Percentiles rank a stretch among this genome's conserved stretches.
Conservation (phyloP, 2,888 invertebrate species). For the Apoderus coryli region DNA sequence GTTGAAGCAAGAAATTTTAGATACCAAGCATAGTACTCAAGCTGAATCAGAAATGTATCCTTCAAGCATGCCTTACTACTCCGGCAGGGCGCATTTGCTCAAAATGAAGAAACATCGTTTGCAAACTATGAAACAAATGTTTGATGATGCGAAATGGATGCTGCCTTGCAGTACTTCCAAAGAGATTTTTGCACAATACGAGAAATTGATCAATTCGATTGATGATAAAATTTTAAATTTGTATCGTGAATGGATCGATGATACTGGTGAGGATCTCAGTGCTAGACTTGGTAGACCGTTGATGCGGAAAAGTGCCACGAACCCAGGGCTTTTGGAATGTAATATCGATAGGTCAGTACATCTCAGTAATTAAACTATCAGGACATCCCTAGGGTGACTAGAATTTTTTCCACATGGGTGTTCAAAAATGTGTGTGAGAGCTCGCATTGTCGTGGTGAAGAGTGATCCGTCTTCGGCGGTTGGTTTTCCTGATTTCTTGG, state of each 20-base stretch:
- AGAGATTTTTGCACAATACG: slow-evolving; percentile 55
- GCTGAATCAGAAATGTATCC: slow-evolving; percentile 45
- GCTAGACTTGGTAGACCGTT: slow-evolving; percentile 52
- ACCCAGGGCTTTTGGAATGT: slow-evolving; percentile 55
- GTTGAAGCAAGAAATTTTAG: slow-evolving; percentile 61
- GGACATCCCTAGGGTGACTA: too few species aligned
- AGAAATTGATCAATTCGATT: slow-evolving; percentile 43
- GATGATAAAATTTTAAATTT: slow-evolving; percentile 39
- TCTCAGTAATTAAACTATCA: too few species aligned
- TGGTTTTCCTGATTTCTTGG: too few species aligned
- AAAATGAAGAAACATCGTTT: slow-evolving; percentile 51
- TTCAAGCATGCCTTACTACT: slow-evolving; percentile 51
- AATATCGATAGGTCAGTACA: slow-evolving; percentile 58
- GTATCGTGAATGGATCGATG: slow-evolving; percentile 42
- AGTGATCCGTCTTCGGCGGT: too few species aligned
- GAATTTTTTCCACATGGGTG: too few species aligned
- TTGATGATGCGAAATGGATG: slow-evolving; percentile 66
- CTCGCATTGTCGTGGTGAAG: too few species aligned
- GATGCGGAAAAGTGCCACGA: slow-evolving; percentile 49
- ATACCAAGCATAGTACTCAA: slow-evolving; percentile 54
- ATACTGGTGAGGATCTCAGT: slow-evolving; percentile 43
- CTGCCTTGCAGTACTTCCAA: slow-evolving; percentile 57
- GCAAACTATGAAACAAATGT: slow-evolving; percentile 31
- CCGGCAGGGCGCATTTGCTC: slow-evolving; percentile 56
- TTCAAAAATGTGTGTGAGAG: too few species aligned